Conservation (phyloP, 2,113 vertebrate species). For the Acinonyx jubatus region DNA sequence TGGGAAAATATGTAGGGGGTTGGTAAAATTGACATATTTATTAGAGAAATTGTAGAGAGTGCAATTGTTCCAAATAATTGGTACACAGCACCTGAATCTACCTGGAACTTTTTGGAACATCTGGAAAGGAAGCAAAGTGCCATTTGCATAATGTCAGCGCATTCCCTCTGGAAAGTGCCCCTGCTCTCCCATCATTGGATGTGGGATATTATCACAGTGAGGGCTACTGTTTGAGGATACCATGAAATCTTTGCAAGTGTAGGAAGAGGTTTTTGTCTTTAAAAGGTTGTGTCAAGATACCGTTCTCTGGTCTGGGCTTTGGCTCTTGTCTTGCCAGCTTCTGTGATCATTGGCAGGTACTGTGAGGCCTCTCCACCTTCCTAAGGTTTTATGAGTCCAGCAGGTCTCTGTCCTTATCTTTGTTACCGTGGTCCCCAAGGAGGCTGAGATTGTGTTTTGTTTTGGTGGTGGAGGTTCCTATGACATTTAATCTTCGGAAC, state of each 20-base stretch:
- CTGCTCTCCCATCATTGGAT: not conserved
- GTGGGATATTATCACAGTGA: not conserved
- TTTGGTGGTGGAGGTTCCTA: not conserved
- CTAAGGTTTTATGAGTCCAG: not conserved
- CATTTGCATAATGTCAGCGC: not conserved
- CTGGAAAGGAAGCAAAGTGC: not conserved
- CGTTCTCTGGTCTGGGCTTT: not conserved
- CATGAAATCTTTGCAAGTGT: not conserved
- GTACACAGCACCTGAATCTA: not conserved
- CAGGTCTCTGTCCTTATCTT: not conserved
- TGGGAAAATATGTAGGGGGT: not conserved
- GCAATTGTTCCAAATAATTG: not conserved
- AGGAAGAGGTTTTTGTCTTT: not conserved
- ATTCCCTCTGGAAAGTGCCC: not conserved
- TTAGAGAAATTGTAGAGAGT: conserved; percentile 1
- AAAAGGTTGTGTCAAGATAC: not conserved
- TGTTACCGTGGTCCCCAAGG: not conserved
- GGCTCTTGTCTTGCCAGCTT: not conserved
- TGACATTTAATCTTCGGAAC: not conserved
- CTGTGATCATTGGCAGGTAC: not conserved
- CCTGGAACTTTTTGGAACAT: not conserved
- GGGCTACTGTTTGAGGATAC: not conserved
- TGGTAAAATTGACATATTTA: not conserved
- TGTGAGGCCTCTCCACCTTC: not conserved
- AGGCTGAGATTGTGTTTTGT: not conserved